Evolutionary conservation across 2,888 invertebrate genomes (phyloP).

Genomic region (Calephelis perditalis): DNA sequence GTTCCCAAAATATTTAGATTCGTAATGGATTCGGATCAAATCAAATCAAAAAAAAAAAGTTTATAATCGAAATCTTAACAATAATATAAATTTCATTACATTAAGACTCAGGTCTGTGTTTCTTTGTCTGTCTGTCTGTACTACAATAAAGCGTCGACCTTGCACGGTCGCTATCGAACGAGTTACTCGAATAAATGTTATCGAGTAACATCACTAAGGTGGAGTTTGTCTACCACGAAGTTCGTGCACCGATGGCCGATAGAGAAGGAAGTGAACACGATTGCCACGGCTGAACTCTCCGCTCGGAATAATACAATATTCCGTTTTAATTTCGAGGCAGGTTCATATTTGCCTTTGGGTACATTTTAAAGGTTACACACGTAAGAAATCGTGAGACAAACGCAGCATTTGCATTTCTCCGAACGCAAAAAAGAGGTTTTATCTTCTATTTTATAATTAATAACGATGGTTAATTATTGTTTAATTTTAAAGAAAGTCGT

Average conservation of each 20-base stretch:
- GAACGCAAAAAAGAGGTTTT: slow-evolving; percentile 18
- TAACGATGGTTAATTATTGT: not conserved
- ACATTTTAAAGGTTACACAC: slow-evolving; percentile 27
- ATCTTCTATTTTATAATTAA: not conserved
- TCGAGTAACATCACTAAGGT: slow-evolving; percentile 9
- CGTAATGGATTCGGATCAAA: no score
- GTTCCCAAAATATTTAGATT: no score
- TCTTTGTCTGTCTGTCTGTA: no score
- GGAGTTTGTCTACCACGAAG: slow-evolving; percentile 21
- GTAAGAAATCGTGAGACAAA: slow-evolving; percentile 25
- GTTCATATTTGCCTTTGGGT: slow-evolving; percentile 28
- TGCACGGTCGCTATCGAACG: no score
- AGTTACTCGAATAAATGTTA: no score
- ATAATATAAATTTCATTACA: no score
- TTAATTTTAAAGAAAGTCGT: not conserved
- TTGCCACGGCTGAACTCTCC: slow-evolving; percentile 54
- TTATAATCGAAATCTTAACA: no score
- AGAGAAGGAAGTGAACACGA: slow-evolving; percentile 61
- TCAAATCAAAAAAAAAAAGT: no score
- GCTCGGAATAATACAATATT: slow-evolving; percentile 46
- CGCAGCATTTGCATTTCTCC: slow-evolving; percentile 24
- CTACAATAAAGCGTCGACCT: no score
- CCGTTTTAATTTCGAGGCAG: slow-evolving; percentile 38
- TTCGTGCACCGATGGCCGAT: slow-evolving; percentile 65
- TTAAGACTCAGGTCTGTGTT: not conserved